A percentile compares a stretch with the other conserved stretches of the same genome.
Evolutionary conservation across 2,888 invertebrate genomes (phyloP).

Genomic region (Xanthostigma xanthostigma): DNA sequence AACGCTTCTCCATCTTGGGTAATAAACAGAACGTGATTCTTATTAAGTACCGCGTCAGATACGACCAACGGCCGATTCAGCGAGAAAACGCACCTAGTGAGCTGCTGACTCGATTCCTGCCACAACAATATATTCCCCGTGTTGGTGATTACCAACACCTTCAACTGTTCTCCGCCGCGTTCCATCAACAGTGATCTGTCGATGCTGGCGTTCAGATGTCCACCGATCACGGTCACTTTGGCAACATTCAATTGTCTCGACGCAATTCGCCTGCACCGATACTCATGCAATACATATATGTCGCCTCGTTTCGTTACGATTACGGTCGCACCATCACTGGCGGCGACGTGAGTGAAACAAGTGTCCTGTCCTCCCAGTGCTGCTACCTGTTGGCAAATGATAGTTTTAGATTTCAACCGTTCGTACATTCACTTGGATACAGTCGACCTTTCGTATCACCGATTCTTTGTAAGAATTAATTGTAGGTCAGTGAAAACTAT

Average conservation of each 20-base stretch:
- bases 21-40: slow-evolving; percentile 42
- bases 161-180: slow-evolving; percentile 34
- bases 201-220: slow-evolving; percentile 31
- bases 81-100: slow-evolving; percentile 46
- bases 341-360: slow-evolving; percentile 36
- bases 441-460: too few species aligned
- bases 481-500: too few species aligned
- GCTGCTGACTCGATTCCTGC: slow-evolving; percentile 42
- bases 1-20: slow-evolving; percentile 55
- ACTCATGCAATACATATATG: slow-evolving; percentile 53
- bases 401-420: too few species aligned
- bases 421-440: too few species aligned
- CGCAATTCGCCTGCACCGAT: slow-evolving; percentile 52
- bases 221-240: slow-evolving; percentile 35
- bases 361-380: slow-evolving; percentile 33
- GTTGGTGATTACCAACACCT: slow-evolving; percentile 42
- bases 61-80: slow-evolving; percentile 41
- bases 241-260: slow-evolving; percentile 33
- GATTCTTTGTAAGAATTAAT: too few species aligned
- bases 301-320: slow-evolving; percentile 49
- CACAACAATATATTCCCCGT: slow-evolving; percentile 50
- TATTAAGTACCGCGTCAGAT: slow-evolving; percentile 40
- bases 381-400: slow-evolving; percentile 8
- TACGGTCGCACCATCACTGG: slow-evolving; percentile 53
- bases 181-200: slow-evolving; percentile 27